A percentile compares a stretch with the other conserved stretches of the same genome.
phyloP scores from a whole-genome alignment of 1,140 invertebrate genomes.

The Zaprionus tsacasi region DNA sequence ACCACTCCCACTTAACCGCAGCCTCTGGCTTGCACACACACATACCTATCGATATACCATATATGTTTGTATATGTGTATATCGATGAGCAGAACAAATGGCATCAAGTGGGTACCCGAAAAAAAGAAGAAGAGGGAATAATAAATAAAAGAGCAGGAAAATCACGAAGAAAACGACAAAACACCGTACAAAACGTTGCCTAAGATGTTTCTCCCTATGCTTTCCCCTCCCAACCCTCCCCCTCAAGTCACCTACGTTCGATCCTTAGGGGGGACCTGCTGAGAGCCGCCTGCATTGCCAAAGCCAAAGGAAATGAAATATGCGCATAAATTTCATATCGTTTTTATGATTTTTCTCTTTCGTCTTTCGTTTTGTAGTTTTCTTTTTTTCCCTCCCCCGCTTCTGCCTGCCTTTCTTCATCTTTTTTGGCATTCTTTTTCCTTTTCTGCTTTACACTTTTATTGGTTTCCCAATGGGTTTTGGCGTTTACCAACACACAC shows the following conservation, averaged over 20 bases:
- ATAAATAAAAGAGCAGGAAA: conserved; percentile 47
- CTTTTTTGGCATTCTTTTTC: conserved; percentile 33
- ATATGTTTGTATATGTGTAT: not conserved
- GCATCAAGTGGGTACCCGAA: not conserved
- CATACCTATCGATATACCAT: not conserved
- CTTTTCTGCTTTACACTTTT: conserved; percentile 60
- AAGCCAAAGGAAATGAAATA: conserved; percentile 75
- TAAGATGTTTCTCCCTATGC: conserved; percentile 28
- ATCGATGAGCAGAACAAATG: conserved; percentile 6
- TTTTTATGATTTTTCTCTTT: conserved; percentile 72
- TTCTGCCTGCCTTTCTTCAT: not conserved
- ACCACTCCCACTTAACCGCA: not conserved
- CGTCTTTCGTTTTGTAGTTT: conserved; percentile 55
- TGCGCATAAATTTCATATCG: conserved; percentile 80
- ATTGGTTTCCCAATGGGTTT: conserved; percentile 67
- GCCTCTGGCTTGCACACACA: not conserved
- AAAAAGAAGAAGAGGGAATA: not conserved
- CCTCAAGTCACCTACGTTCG: not conserved
- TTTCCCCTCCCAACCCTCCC: not conserved
- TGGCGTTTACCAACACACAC: conserved; percentile 31
- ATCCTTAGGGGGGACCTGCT: not conserved
- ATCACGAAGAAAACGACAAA: conserved; percentile 53
- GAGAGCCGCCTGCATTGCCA: conserved; percentile 31
- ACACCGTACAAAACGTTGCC: conserved; percentile 21
- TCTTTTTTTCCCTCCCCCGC: conserved; percentile 21